Evolutionary conservation across 2,888 invertebrate genomes (phyloP).

Genomic region (Tinea pellionella): DNA sequence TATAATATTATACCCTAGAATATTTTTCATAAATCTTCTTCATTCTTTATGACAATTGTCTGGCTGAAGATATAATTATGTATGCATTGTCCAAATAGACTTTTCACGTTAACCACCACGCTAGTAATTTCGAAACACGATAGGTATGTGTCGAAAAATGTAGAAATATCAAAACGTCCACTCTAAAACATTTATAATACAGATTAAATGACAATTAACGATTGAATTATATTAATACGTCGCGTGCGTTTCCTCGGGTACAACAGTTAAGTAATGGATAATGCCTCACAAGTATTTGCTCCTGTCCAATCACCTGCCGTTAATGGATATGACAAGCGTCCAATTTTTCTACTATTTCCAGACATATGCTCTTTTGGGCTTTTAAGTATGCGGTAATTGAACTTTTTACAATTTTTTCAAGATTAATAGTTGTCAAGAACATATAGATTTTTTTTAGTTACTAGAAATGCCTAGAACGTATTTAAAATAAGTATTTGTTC

Average conservation of each 20-base stretch:
- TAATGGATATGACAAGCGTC: neutral
- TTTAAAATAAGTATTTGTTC: too few species aligned
- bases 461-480: too few species aligned
- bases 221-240: conserved; percentile 33
- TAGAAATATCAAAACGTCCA: neutral
- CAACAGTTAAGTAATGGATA: conserved; percentile 25
- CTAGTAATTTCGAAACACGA: too few species aligned
- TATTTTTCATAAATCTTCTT: too few species aligned
- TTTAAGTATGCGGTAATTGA: conserved; percentile 3
- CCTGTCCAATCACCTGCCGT: conserved; percentile 26
- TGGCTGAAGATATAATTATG: too few species aligned
- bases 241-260: conserved; percentile 26
- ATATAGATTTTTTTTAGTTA: too few species aligned
- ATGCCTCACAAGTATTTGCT: conserved; percentile 21
- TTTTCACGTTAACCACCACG: too few species aligned
- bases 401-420: neutral
- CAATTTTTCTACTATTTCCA: conserved; percentile 6
- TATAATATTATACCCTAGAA: too few species aligned
- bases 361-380: conserved; percentile 7
- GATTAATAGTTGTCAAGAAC: neutral
- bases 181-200: neutral
- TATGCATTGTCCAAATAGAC: too few species aligned
- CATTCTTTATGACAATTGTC: too few species aligned
- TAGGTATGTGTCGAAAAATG: too few species aligned
- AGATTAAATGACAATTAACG: conserved; percentile 27